Base-by-base conservation (phyloP, 2,113 vertebrate genomes). In the Perca fluviatilis region DNA sequence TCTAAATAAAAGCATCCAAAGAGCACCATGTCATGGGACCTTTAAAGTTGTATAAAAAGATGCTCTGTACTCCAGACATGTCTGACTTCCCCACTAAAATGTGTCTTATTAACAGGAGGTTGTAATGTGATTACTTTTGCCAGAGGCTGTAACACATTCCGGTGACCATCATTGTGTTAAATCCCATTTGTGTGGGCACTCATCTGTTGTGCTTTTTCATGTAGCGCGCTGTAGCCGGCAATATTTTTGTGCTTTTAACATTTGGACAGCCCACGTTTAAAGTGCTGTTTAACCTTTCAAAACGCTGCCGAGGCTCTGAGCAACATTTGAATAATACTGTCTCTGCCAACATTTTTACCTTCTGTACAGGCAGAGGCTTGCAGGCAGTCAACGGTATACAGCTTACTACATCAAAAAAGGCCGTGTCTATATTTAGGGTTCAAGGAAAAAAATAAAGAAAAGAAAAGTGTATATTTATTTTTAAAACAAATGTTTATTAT, bases 401-500 rank as follows among this genome's bases (percentile, higher is more conserved):
- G 80, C 83, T 82, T 63, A 60, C 50, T 16, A 78, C 87, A 88
- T 91, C 79, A 90, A 88, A 88, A 81, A 82, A 57, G 78, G 15
- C 30, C 2, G 5, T 1, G 43, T 87, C 91, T 92, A 91, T 92
- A 91, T 94, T 92, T 93, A 92, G 88, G 68, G 62, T 88, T 86
- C 49, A 85, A 87, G 86, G 64, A 49, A 86, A 83, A 85, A 66
- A 73, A 33, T n/a, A 27, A 85, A 87, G 86, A 61, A 53, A 86
- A 83, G 84, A 66, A 73, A 33, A 43, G 40, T 73, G 84, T 83
- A 80, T 91, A 66, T 92, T 93, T 93, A 92, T 93, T 93, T 93
- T 94, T 91, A 91, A 88, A 92, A 90, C 89, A 92, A 92, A 91
- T 93, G 85, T 90, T 92, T 91, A 90, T 92, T 88, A 85, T 88